Percentiles rank a stretch among this genome's conserved stretches.
phyloP scores from a whole-genome alignment of 2,888 invertebrate species.

The Mythimna ferrago region DNA sequence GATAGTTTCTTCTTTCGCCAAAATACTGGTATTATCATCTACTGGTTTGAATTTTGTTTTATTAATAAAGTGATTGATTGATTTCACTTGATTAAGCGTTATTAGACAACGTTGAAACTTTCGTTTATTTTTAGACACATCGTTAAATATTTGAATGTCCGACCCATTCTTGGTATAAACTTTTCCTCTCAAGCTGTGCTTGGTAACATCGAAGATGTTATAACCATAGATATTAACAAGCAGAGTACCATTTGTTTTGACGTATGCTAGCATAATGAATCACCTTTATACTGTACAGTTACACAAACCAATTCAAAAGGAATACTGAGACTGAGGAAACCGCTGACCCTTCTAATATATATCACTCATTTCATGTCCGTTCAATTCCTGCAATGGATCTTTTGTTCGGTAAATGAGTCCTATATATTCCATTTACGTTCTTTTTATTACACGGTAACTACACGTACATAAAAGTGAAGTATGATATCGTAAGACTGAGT shows the following conservation, averaged over 20 bases:
- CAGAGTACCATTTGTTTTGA: slow-evolving; percentile 10
- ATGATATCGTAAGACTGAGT: slow-evolving; percentile 42
- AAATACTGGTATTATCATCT: slow-evolving; percentile 3
- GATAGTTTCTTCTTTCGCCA: slow-evolving; percentile 30
- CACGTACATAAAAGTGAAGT: slow-evolving; percentile 46
- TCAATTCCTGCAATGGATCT: slow-evolving; percentile 40
- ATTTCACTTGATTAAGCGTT: slow-evolving; percentile 17
- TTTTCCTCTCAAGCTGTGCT: neutral
- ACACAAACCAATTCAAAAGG: slow-evolving; percentile 30
- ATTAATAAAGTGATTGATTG: slow-evolving; percentile 25
- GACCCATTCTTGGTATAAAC: neutral
- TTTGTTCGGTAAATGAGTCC: slow-evolving; percentile 37
- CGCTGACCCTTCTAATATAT: slow-evolving; percentile 21
- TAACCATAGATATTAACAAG: slow-evolving; percentile 1
- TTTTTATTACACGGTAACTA: slow-evolving; percentile 54
- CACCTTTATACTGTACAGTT: slow-evolving; percentile 11
- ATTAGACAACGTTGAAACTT: neutral
- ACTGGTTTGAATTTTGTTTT: slow-evolving; percentile 23
- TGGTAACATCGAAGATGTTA: neutral
- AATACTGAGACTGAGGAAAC: slow-evolving; percentile 1
- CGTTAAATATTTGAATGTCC: neutral
- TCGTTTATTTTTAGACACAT: neutral
- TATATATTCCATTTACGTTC: slow-evolving; percentile 49
- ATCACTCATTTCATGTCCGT: slow-evolving; percentile 26
- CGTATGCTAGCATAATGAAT: slow-evolving; percentile 27